Evolutionary conservation across 2,888 invertebrate genomes (phyloP), one percentile per base, ranked within the genome.

Genomic region (Zelleria hepariella): DNA sequence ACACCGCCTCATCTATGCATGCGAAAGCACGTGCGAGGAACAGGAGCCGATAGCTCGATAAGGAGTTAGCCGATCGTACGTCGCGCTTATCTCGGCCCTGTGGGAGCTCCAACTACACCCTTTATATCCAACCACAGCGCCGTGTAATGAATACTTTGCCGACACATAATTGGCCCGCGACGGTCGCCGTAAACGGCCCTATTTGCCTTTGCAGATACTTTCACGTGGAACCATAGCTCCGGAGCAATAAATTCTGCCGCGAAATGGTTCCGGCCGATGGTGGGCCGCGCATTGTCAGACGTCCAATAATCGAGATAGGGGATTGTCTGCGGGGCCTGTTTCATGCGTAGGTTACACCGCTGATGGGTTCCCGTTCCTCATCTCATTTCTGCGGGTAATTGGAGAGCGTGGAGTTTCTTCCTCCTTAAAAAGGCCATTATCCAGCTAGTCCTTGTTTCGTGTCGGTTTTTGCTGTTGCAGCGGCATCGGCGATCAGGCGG

Each of bases 61-160:
- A 79, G 76, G 73, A 63, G 66, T 67, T 68, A n/a, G 70, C 68
- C 70, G 75, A 78, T 80, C 81, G 78, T 83, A 81, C 70, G 77
- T 86, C 76, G 77, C 75, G 77, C 77, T 80, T 78, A 79, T 78
- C 77, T 71, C 64, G 69, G 64, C 73, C 68, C 71, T 68, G 64
- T 73, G 72, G 73, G 70, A 73, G 72, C 55, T 25, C 55, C 32
- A 67, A 72, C 75, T 75, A 71, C 77, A 74, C 74, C 78, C 78
- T 83, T 75, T 70, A 69, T 68, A 69, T 68, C 70, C 70, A 70
- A 68, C 71, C 73, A n/a, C n/a, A 75, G 74, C 70, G 69, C 73
- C 67, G 66, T 79, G 77, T 83, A 84, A 83, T 84, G 78, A 82
- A 81, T 81, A 79, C 77, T 72, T 75, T 67, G 74, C 71, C 68